A percentile compares a stretch with the other conserved stretches of the same genome.
Conservation (phyloP, 2,113 vertebrate species). For the Myotis yumanensis region DNA sequence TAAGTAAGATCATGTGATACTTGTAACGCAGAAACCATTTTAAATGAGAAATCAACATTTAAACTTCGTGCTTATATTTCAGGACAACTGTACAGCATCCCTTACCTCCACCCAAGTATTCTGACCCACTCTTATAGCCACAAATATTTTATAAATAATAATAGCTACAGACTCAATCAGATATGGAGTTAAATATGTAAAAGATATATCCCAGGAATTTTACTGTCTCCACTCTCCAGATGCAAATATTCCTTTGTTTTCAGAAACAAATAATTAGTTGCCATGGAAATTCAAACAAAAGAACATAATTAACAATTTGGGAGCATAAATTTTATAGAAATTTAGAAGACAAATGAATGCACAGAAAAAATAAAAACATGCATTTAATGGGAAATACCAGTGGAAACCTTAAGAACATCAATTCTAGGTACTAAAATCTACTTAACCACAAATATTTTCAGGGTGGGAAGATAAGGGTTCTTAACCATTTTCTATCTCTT, state of each 20-base stretch:
- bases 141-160: not conserved
- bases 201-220: not conserved
- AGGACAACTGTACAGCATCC: not conserved
- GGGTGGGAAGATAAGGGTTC: not conserved
- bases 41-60: not conserved
- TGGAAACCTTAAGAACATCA: not conserved
- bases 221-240: not conserved
- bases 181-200: not conserved
- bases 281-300: conserved; percentile 39
- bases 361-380: not conserved
- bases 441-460: conserved; percentile 12
- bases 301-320: conserved; percentile 26
- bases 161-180: not conserved
- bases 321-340: conserved; percentile 10
- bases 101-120: not conserved
- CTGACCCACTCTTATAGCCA: not conserved
- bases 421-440: not conserved
- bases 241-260: conserved; percentile 53
- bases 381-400: not conserved
- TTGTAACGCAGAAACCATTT: not conserved
- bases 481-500: not conserved
- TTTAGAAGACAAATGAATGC: conserved; percentile 9
- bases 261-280: conserved; percentile 46
- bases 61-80: not conserved
- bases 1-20: too few relatives aligned